A percentile compares a stretch with the other conserved stretches of the same genome.
Conservation (phyloP, 2,797 vertebrate genomes). For the Xenentodon cancila region DNA sequence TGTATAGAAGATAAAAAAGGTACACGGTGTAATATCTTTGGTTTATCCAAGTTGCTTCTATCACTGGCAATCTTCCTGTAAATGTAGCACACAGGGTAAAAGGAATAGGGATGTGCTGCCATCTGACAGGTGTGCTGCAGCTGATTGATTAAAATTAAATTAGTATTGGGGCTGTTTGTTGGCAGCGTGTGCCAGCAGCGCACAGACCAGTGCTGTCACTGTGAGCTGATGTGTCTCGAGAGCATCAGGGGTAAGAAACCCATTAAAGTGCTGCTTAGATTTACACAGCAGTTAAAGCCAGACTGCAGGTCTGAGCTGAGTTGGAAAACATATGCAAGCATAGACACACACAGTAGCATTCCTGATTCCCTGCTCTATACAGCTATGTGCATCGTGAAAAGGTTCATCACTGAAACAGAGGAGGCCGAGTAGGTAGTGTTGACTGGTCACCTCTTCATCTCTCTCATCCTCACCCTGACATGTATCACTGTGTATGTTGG, state of each 20-base stretch:
- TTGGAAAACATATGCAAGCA: conserved; percentile 17
- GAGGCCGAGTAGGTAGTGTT: conserved; percentile 34
- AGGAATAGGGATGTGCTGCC: conserved; percentile 1
- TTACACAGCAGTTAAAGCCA: conserved; percentile 60
- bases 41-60: not conserved
- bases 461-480: conserved; percentile 39
- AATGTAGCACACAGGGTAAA: not conserved
- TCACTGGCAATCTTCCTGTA: not conserved
- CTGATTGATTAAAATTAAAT: conserved; percentile 45
- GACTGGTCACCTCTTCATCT: conserved; percentile 63
- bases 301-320: conserved; percentile 37
- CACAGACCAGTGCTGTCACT: conserved; percentile 18
- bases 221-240: conserved; percentile 30
- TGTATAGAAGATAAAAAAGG: no score
- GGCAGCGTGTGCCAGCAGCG: conserved; percentile 11
- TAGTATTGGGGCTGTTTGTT: conserved; percentile 26
- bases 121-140: conserved; percentile 11
- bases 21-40: not conserved
- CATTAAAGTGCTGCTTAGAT: conserved; percentile 58
- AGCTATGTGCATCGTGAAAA: conserved; percentile 22
- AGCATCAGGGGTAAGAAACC: conserved; percentile 32
- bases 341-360: conserved; percentile 15
- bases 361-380: conserved; percentile 18
- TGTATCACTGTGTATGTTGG: conserved; percentile 48
- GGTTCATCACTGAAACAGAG: conserved; percentile 36